These are phyloP conservation scores for Hemaris fuciformis DNA, from an alignment of 2,888 invertebrate species.

Conservation along the genomic window DNA sequence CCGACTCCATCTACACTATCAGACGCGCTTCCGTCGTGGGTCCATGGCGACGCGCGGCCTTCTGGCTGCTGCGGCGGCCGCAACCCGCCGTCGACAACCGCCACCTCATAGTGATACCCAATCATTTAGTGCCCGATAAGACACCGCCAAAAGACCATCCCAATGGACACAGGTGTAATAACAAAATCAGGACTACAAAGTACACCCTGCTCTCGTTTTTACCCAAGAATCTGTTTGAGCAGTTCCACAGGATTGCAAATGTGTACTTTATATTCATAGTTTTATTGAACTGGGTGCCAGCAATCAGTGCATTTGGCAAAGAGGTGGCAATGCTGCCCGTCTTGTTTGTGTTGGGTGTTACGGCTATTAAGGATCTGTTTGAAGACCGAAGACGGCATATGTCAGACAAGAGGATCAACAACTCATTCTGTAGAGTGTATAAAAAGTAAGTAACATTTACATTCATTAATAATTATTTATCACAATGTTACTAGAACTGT, in stretches of 20 bases:
- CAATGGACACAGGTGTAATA: constrained; percentile 90
- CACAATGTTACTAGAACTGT: background rate
- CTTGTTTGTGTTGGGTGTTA: constrained; percentile 95
- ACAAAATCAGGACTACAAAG: constrained; percentile 96
- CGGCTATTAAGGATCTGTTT: constrained; percentile 96
- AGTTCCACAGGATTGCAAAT: constrained; percentile 98
- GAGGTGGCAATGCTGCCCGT: constrained; percentile 98
- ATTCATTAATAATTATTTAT: background rate
- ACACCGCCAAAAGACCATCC: constrained; percentile 91
- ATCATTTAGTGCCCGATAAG: constrained; percentile 91
- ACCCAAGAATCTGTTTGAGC: constrained; percentile 97
- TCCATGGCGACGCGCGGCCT: constrained; percentile 85
- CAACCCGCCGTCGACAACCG: constrained; percentile 85
- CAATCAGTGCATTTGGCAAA: constrained; percentile 96
- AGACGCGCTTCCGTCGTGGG: constrained; percentile 87
- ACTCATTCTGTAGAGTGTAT: constrained; percentile 94
- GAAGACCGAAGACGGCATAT: constrained; percentile 94
- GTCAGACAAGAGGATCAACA: constrained; percentile 97
- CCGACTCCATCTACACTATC: constrained; percentile 94
- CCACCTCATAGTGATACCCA: constrained; percentile 89
- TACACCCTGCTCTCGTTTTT: constrained; percentile 96
- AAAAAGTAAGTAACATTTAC: constrained; percentile 85
- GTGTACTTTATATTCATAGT: constrained; percentile 98
- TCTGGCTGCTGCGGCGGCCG: constrained; percentile 82
- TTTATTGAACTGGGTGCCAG: constrained; percentile 96